Base-by-base conservation (phyloP, 2,113 vertebrate genomes). In the Petroica traversi region DNA sequence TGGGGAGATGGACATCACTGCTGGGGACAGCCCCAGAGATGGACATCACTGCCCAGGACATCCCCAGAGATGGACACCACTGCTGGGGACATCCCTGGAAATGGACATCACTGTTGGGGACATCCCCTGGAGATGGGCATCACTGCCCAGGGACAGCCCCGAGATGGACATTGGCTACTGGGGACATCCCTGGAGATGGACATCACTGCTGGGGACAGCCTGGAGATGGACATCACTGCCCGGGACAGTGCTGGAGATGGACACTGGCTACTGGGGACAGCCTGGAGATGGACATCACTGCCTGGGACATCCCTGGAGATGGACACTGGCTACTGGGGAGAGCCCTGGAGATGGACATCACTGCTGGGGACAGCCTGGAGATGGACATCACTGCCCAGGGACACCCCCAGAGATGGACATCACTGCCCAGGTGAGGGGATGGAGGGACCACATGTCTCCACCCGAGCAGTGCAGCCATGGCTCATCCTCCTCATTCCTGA, bases 381-480 rank as follows among this genome's bases (percentile, higher is more conserved):
- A 45, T 34, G 75, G 31, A 14, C 49, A 38, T 6, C 28, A 17
- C 12, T 45, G 26, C 14, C 12, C 14, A 17, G 72, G n/a, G 63
- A 19, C 38, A 40, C 3, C 5, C 20, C 38, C 9, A 14, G 22
- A 64, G 73, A 24, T 2, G 17, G 29, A 15, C 36, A 62, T 2
- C n/a, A 7, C 67, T 52, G 13, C 12, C 34, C 2, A 2, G 19
- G 46, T 6, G 14, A 31, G 66, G 29, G 24, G 19, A 20, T 12
- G 41, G 14, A 29, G 12, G 54, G 17, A 36, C 17, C 17, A 34
- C 36, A 5, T 0, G 33, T 55, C 51, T 64, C 34, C 17, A 22
- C 28, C 45, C 0, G 0, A 40, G 24, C 33, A 84, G 55, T 3
- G 11, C 1, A 7, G 45, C 58, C 54, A 48, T 72, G 45, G 9